Evolutionary conservation across 2,888 invertebrate genomes (phyloP), one percentile per base, ranked within the genome.

Genomic region (Abscondita cerata): DNA sequence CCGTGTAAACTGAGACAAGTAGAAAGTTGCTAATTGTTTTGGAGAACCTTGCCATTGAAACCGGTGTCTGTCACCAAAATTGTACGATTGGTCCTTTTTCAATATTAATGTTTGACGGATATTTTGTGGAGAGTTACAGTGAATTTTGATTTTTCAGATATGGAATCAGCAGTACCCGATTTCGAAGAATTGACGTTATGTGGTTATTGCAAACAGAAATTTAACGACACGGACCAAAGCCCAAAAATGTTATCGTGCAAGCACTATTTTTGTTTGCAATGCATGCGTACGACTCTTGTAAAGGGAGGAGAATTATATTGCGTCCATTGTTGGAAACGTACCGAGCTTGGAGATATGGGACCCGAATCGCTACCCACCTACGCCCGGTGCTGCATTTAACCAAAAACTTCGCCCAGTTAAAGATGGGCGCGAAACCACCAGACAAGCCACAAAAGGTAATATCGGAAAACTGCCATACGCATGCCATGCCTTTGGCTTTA

Each of bases 251-350:
- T 91, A 70, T 85, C 87, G 70, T 91, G 91, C 83, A 88, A 89
- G 76, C 91, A 91, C 79, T 88, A 89, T 81, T 90, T 90, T 81
- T 91, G 91, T 78, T 83, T 90, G 78, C 86, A 88, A 76, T 91
- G 90, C 81, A 87, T 89, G 78, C 87, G 88, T 74, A 85, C 86
- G 69, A 85, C 85, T 74, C 82, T 90, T 72, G 84, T 86, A 76
- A 88, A 88, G 76, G 89, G 87, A 73, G 70, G 70, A 15, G 89
- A 89, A 76, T 81, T 89, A 69, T 86, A 86, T 78, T 91, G 90
- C 78, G 85, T 86, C 65, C 88, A 89, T 78, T 91, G 90, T 80
- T 89, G 89, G 89, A 89, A 89, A 79, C 84, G 86, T 68, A 90
- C 90, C 62, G 89, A 88, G 70, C 80, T 88, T 62, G 87, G 88